A percentile compares a stretch with the other conserved stretches of the same genome.
Conservation (phyloP, 2,797 vertebrate genomes). For the Salmo trutta region DNA sequence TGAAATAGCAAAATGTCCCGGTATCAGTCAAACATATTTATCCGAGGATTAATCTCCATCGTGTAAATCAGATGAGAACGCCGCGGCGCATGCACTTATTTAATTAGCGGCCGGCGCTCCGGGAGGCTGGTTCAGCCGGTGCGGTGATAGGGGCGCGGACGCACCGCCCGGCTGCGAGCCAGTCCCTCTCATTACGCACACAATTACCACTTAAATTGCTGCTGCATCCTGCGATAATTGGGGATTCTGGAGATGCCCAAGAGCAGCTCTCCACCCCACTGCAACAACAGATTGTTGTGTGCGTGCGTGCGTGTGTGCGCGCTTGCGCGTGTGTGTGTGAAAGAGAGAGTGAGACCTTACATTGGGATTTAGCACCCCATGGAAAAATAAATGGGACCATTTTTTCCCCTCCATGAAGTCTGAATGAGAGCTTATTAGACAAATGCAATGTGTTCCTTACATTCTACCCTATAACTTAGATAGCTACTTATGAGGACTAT, state of each 20-base stretch:
- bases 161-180: slow-evolving; percentile 86
- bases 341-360: slow-evolving; percentile 16
- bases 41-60: slow-evolving; percentile 96
- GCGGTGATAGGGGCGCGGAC: slow-evolving; percentile 91
- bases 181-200: slow-evolving; percentile 94
- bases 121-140: slow-evolving; percentile 77
- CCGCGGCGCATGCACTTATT: slow-evolving; percentile 94
- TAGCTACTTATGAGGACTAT: not conserved
- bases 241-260: slow-evolving; percentile 89
- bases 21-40: slow-evolving; percentile 89
- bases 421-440: not conserved
- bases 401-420: not conserved
- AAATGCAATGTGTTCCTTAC: not conserved
- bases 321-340: too few relatives aligned
- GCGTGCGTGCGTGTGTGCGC: slow-evolving; percentile 17
- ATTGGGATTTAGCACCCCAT: not conserved
- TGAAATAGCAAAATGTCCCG: slow-evolving; percentile 26
- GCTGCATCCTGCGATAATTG: slow-evolving; percentile 95
- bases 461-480: not conserved
- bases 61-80: slow-evolving; percentile 93
- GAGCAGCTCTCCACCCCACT: slow-evolving; percentile 80
- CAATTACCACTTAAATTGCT: slow-evolving; percentile 98
- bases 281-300: slow-evolving; percentile 73
- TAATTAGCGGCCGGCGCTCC: slow-evolving; percentile 93
- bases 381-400: not conserved